A percentile compares a stretch with the other conserved stretches of the same genome.
Conservation (phyloP, 2,888 invertebrate species). For the Trilocha varians region DNA sequence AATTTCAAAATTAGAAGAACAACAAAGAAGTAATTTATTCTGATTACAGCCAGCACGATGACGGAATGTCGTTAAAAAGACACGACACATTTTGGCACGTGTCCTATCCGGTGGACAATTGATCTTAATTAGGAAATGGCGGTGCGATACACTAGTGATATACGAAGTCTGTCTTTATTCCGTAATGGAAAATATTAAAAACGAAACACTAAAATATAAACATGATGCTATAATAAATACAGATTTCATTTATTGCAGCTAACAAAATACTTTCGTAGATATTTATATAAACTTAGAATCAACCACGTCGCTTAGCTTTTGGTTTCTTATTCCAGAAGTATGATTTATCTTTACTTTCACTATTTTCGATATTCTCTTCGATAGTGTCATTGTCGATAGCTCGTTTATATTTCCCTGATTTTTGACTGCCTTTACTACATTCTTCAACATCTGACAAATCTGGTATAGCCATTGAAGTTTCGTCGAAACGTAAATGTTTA, state of each 20-base stretch:
- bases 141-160: constrained; percentile 38
- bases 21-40: constrained; percentile 14
- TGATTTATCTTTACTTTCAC: constrained; percentile 25
- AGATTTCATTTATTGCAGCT: too few species aligned
- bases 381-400: constrained; percentile 14
- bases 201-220: background rate
- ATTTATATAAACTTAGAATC: constrained; percentile 6
- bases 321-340: constrained; percentile 37
- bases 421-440: background rate
- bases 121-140: constrained; percentile 70
- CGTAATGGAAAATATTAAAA: background rate
- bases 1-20: background rate
- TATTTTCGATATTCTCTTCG: constrained; percentile 20
- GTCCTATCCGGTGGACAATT: constrained; percentile 68
- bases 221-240: background rate
- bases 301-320: constrained; percentile 22
- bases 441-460: background rate
- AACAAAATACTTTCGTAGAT: constrained; percentile 12
- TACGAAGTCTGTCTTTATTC: constrained; percentile 22
- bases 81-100: constrained; percentile 67
- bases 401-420: background rate
- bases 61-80: constrained; percentile 46
- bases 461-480: constrained; percentile 30
- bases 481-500: constrained; percentile 45
- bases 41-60: constrained; percentile 36